Evolutionary conservation across 2,113 vertebrate genomes (phyloP).

Genomic region (Chiloscyllium plagiosum): DNA sequence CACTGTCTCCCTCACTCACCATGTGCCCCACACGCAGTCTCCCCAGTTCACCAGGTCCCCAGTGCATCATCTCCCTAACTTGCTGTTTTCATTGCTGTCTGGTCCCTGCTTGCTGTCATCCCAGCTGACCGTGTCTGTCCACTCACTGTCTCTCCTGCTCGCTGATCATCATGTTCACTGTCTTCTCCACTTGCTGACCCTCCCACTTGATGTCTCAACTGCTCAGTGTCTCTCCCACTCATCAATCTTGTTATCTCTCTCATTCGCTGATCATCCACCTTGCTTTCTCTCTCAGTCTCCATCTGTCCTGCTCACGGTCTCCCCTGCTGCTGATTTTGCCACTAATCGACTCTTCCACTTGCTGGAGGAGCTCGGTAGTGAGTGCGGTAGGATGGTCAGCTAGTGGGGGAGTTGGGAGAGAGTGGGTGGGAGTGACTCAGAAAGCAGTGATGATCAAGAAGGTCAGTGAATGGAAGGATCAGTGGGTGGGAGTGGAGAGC

Average conservation of each 20-base stretch:
- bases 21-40: too few relatives aligned
- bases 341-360: not conserved
- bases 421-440: too few relatives aligned
- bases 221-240: not conserved
- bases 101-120: too few relatives aligned
- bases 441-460: not conserved
- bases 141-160: too few relatives aligned
- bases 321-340: not conserved
- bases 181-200: not conserved
- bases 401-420: too few relatives aligned
- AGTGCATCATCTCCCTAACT: too few relatives aligned
- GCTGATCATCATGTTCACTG: not conserved
- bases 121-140: too few relatives aligned
- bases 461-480: not conserved
- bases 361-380: too few relatives aligned
- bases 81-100: too few relatives aligned
- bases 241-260: not conserved
- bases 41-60: too few relatives aligned
- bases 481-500: not conserved
- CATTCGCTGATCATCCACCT: not conserved
- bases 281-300: not conserved
- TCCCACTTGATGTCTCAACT: not conserved
- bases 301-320: not conserved
- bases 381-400: too few relatives aligned
- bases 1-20: too few relatives aligned